These are phyloP conservation scores for Argopecten irradians DNA, from an alignment of 1,140 invertebrate genomes.

Conservation along the genomic window DNA sequence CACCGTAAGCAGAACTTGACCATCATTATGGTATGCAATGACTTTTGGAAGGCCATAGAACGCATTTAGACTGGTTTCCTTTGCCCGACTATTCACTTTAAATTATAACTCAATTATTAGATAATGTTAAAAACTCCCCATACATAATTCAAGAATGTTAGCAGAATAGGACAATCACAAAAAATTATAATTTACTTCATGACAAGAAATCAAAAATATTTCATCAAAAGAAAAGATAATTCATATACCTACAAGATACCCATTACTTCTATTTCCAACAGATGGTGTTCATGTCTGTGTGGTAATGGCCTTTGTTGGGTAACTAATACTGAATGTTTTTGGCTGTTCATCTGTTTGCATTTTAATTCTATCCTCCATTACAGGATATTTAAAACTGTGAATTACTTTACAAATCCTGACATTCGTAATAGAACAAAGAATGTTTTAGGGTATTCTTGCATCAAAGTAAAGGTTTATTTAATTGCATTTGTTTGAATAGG, in stretches of 20 bases:
- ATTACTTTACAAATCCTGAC: background rate
- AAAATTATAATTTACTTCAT: no score
- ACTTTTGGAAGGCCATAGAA: no score
- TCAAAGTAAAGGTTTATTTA: background rate
- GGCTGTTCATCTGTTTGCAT: background rate
- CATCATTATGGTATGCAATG: no score
- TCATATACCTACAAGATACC: background rate
- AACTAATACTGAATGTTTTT: background rate
- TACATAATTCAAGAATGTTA: background rate
- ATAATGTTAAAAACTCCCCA: background rate
- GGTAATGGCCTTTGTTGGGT: background rate
- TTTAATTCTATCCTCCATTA: background rate
- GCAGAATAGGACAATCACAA: background rate
- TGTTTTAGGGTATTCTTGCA: background rate
- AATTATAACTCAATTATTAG: no score
- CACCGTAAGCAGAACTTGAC: no score
- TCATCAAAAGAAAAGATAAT: background rate
- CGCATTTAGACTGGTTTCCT: no score
- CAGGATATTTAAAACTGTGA: background rate
- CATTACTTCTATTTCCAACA: background rate
- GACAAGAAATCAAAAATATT: background rate
- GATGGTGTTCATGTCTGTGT: background rate
- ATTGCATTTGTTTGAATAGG: background rate
- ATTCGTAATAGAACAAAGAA: background rate
- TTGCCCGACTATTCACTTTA: no score